Conservation (phyloP, 2,113 vertebrate species). For the Hepsetus odoe region DNA sequence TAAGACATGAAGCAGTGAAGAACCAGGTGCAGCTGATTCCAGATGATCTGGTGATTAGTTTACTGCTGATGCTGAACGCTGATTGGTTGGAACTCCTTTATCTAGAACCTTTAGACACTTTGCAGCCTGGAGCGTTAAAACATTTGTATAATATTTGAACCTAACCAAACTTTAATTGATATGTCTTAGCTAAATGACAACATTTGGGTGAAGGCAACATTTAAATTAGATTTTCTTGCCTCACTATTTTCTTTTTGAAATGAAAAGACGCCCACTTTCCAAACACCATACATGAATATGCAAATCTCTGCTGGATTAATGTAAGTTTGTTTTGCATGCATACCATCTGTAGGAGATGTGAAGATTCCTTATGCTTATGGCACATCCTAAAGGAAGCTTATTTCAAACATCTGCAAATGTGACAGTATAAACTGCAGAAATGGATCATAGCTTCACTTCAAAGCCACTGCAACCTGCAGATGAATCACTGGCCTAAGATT, state of each 20-base stretch:
- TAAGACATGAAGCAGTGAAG: too few relatives aligned
- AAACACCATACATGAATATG: not conserved
- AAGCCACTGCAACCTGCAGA: conserved; percentile 24
- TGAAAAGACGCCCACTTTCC: not conserved
- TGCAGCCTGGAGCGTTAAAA: too few relatives aligned
- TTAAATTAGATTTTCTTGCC: not conserved
- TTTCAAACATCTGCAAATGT: not conserved
- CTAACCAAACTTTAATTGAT: not conserved
- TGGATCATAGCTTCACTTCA: conserved; percentile 47
- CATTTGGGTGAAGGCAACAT: not conserved
- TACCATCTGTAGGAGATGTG: conserved; percentile 27
- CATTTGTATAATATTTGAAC: not conserved
- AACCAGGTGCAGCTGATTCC: too few relatives aligned
- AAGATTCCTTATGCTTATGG: not conserved
- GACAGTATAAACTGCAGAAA: not conserved
- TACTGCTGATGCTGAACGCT: too few relatives aligned
- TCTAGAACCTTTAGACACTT: too few relatives aligned
- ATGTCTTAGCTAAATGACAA: not conserved
- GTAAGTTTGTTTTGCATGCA: not conserved
- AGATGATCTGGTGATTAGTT: too few relatives aligned
- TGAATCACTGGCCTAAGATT: conserved; percentile 40
- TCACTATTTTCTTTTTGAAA: not conserved
- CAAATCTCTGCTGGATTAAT: conserved; percentile 1
- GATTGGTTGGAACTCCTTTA: too few relatives aligned
- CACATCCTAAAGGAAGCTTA: not conserved